Percentiles rank a stretch among this genome's conserved stretches.
These are phyloP conservation scores for Nibea coibor DNA, from an alignment of 2,113 vertebrate species.

Conservation along the genomic window DNA sequence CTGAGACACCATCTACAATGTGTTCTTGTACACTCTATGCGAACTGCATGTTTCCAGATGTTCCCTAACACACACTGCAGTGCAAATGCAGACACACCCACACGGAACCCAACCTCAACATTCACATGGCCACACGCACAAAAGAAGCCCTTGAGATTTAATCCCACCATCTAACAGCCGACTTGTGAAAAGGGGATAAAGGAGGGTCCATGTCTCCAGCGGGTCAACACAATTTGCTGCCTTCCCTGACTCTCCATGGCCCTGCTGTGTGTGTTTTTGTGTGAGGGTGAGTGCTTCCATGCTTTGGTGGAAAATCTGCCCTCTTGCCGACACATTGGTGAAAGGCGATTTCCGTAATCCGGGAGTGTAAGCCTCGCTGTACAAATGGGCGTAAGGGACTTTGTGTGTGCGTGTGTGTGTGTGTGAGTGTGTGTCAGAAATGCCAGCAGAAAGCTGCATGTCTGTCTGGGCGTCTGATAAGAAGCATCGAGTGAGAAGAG, in stretches of 20 bases:
- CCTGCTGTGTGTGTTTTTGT: slow-evolving; percentile 64
- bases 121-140: slow-evolving; percentile 33
- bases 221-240: slow-evolving; percentile 51
- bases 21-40: background rate
- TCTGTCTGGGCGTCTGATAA: slow-evolving; percentile 78
- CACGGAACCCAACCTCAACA: slow-evolving; percentile 12
- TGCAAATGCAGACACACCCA: background rate
- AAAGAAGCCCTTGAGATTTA: slow-evolving; percentile 42
- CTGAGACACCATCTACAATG: slow-evolving; percentile 25
- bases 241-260: slow-evolving; percentile 52
- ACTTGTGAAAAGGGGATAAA: slow-evolving; percentile 63
- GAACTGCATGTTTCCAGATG: background rate
- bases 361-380: slow-evolving; percentile 78
- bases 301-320: slow-evolving; percentile 71
- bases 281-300: slow-evolving; percentile 42
- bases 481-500: slow-evolving; percentile 50
- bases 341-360: slow-evolving; percentile 85
- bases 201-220: slow-evolving; percentile 57
- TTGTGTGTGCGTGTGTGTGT: slow-evolving; percentile 36
- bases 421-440: slow-evolving; percentile 41
- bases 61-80: background rate
- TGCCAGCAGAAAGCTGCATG: slow-evolving; percentile 60
- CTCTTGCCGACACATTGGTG: slow-evolving; percentile 69
- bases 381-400: slow-evolving; percentile 80
- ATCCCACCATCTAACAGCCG: slow-evolving; percentile 52